phyloP scores from a whole-genome alignment of 2,113 vertebrate genomes.

The Callipepla californica region DNA sequence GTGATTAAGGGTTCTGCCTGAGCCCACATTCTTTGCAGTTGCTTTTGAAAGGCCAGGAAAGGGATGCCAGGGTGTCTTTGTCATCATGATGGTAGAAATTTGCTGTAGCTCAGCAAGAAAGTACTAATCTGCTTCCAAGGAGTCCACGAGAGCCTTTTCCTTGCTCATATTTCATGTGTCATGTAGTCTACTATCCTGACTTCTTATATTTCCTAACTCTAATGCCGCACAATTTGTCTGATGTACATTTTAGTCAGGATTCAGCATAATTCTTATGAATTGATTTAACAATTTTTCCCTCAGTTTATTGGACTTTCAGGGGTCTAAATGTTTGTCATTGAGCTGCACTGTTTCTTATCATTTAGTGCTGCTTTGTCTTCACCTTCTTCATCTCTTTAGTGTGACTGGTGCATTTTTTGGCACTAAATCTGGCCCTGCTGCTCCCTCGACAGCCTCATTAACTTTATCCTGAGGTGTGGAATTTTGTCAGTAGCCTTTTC shows the following conservation, averaged over 20 bases:
- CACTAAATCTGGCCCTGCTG: constrained; percentile 65
- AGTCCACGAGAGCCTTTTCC: not conserved
- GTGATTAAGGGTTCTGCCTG: not conserved
- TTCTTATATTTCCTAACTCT: constrained; percentile 15
- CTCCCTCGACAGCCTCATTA: constrained; percentile 65
- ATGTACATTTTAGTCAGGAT: constrained; percentile 40
- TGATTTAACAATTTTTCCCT: constrained; percentile 39
- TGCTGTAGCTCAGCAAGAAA: constrained; percentile 11
- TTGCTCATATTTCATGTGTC: constrained; percentile 41
- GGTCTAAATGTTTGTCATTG: constrained; percentile 11
- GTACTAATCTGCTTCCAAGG: not conserved
- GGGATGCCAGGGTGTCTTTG: not conserved
- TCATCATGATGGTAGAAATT: not conserved
- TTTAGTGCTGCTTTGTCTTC: not conserved
- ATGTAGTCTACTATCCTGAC: not conserved
- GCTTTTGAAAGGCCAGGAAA: not conserved
- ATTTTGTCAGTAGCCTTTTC: constrained; percentile 61
- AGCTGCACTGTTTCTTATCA: constrained; percentile 8
- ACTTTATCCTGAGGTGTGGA: constrained; percentile 64
- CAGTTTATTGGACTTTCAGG: not conserved
- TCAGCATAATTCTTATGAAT: constrained; percentile 22
- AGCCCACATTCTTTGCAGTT: not conserved
- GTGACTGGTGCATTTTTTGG: constrained; percentile 38
- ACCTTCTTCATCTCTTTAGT: not conserved
- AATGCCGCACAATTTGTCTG: not conserved